A percentile compares a stretch with the other conserved stretches of the same genome.
phyloP scores from a whole-genome alignment of 2,888 invertebrate species.

The Chalcis sispes region DNA sequence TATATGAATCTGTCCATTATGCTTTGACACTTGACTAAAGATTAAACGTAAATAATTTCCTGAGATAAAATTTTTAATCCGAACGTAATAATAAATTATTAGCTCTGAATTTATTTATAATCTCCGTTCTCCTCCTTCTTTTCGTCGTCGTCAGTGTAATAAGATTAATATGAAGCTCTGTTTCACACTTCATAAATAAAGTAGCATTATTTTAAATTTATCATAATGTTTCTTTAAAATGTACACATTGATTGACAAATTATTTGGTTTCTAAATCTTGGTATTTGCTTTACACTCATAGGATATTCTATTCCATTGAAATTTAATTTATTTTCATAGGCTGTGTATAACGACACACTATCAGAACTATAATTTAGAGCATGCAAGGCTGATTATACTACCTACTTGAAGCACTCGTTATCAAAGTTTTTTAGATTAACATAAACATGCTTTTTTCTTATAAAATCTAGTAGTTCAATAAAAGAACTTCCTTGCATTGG shows the following conservation, averaged over 20 bases:
- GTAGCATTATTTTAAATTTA: background rate
- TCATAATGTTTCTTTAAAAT: background rate
- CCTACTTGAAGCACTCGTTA: background rate
- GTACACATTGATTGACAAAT: background rate
- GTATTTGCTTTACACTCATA: background rate
- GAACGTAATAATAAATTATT: background rate
- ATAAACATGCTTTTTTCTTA: too few relatives aligned
- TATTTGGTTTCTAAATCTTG: background rate
- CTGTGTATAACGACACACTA: background rate
- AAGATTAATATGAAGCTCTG: background rate
- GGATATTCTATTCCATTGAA: background rate
- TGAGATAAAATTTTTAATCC: background rate
- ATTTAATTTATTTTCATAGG: background rate
- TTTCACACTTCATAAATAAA: background rate
- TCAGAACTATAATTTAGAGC: background rate
- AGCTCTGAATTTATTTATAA: background rate
- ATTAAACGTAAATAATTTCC: background rate
- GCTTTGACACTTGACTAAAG: background rate
- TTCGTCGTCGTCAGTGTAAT: background rate
- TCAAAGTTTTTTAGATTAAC: background rate
- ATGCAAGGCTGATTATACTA: background rate
- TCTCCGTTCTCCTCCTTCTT: background rate
- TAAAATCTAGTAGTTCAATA: too few relatives aligned
- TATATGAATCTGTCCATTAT: background rate
- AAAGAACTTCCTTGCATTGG: too few relatives aligned